Percentiles rank a stretch among this genome's conserved stretches.
phyloP scores from a whole-genome alignment of 2,888 invertebrate genomes.

The Volucella inanis region DNA sequence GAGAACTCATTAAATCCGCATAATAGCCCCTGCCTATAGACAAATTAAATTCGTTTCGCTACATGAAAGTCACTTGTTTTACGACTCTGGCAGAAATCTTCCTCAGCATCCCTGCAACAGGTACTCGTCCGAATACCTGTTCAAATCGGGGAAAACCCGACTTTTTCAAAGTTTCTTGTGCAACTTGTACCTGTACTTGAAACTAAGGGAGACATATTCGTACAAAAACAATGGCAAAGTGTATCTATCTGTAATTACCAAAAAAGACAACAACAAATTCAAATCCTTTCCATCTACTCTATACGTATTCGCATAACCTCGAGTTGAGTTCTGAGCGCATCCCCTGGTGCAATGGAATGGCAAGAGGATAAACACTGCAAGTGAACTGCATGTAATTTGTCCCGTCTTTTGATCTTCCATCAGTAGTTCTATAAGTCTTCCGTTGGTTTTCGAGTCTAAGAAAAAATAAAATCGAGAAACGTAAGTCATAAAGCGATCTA shows the following conservation, averaged over 20 bases:
- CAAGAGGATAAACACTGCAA: conserved; percentile 56
- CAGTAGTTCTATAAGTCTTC: neutral
- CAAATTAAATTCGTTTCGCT: conserved; percentile 72
- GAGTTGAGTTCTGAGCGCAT: conserved; percentile 15
- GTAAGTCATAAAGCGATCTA: conserved; percentile 45
- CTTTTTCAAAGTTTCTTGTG: conserved; percentile 45
- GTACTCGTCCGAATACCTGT: conserved; percentile 42
- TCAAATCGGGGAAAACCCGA: conserved; percentile 52
- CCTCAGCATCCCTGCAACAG: conserved; percentile 21
- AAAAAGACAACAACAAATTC: conserved; percentile 47
- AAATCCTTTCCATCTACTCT: conserved; percentile 61
- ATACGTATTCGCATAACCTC: conserved; percentile 1
- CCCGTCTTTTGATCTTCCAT: conserved; percentile 9
- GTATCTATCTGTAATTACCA: conserved; percentile 48
- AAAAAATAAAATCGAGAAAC: neutral
- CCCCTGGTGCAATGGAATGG: conserved; percentile 43
- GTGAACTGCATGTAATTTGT: conserved; percentile 45
- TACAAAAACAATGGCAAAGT: conserved; percentile 54
- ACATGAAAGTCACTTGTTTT: conserved; percentile 61
- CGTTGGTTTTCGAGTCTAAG: conserved; percentile 1
- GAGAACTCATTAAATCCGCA: conserved; percentile 63
- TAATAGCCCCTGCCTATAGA: conserved; percentile 68
- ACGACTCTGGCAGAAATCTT: conserved; percentile 32
- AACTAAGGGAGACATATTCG: conserved; percentile 3
- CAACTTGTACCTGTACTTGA: conserved; percentile 34